Evolutionary conservation across 2,888 invertebrate species (phyloP), one percentile per base, ranked within the genome.

Genomic region (Tupiocoris notatus): DNA sequence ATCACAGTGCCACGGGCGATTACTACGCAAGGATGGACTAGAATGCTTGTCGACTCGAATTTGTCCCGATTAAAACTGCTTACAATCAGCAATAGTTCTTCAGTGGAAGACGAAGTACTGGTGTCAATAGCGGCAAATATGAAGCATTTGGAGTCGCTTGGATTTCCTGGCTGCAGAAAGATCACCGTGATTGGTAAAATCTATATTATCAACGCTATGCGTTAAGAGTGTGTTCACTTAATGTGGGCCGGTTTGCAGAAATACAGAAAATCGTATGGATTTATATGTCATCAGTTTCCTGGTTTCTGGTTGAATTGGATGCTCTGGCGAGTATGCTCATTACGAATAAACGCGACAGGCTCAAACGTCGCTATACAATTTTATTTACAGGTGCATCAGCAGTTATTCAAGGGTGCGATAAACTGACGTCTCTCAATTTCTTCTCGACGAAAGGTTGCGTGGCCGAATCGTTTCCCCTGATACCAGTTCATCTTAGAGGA

Each of bases 1-100:
- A 77, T 78, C 16, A 77, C 78, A 3, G 77, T 78, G 1, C 78
- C 78, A n/a, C 25, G 78, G 23, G 68, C 75, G 20, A 75, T 78
- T 21, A 56, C 78, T 0, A 59, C 70, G 2, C 56, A 59, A 23
- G 66, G 77, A 17, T 78, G 78, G 78, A 22, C 59, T 6, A 61
- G 61, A 22, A 65, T 78, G 12, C 65, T 77, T 16, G 58, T 67
- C 9, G 20, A 20, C 0, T 21, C 62, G 1, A 63, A 21, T 59
- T 54, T 74, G 57, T 18, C 66, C 0, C 7, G 23, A 61, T 62
- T 78, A 0, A 39, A 56, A 59, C 18, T 16, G 20, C 39, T 78
- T 2, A 75, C 65, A 2, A 61, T 78, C n/a, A 75, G 75, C 78
- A 77, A 77, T 65, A 78, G 78, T 57, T 77, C 61, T 18, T 54